Evolutionary conservation across 2,888 invertebrate species (phyloP), one percentile per base, ranked within the genome.

Genomic region (Vanessa cardui): DNA sequence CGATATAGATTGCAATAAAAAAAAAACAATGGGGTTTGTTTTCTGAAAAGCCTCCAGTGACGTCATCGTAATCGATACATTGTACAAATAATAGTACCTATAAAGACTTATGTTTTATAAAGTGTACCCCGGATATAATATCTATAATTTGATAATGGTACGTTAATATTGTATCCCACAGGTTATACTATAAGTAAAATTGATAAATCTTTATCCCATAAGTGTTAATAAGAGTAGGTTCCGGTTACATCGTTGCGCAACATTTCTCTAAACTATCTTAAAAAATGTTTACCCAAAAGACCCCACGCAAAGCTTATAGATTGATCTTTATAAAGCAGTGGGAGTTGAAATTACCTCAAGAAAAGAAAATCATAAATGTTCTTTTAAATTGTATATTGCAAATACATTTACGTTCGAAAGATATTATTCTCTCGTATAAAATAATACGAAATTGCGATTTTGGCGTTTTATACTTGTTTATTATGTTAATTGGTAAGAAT

Each of bases 241-340:
- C 12, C 16, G 33, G 61, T 61, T 61, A 66, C 61, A 54, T 39
- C 45, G 56, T n/a, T 21, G 54, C 26, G 15, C 39, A n/a, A 66
- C 33, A 47, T 60, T 39, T 31, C 31, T 46, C 46, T 39, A 26
- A 52, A 20, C 50, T 60, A 58, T 12, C n/a, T 15, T 16, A 65
- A 54, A 31, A n/a, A 47, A 26, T 44, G 9, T 65, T 60, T 16
- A 31, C 58, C n/a, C 18, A 52, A 1, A 18, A 56, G 66, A 61
- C 66, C 66, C 20, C 66, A 60, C 61, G 45, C 66, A 20, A 21
- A 46, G 52, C 21, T 26, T 52, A 52, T 20, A 26, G 26, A 52
- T 52, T 26, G 21, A 26, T 49, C 49, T 50, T 20, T 9, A 18
- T 21, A 50, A 50, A 6, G 8, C 18, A 7, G 47, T 47, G 18